Evolutionary conservation across 1,140 invertebrate species (phyloP), one percentile per base, ranked within the genome.

Genomic region (Prorops nasuta): DNA sequence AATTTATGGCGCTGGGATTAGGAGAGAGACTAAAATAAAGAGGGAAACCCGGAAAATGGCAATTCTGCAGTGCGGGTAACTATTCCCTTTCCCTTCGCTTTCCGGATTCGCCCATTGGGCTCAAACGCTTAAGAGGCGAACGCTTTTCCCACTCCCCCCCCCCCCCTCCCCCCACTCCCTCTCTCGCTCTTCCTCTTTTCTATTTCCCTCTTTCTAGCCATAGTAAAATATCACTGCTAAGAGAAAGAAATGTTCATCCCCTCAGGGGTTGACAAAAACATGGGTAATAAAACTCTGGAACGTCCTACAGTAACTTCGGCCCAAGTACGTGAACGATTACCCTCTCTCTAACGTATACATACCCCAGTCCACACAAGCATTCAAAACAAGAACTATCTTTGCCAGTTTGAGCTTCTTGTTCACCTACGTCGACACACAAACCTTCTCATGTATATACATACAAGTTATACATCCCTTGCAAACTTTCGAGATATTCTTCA

Each of bases 1-100:
- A 68, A 69, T 72, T 72, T 70, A 72, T 65, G 58, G 63, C 46
- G 38, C 41, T 61, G 63, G 67, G 66, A 66, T 68, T 66, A 69
- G 58, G 61, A 65, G 66, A 67, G 57, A 60, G 15, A 10, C 40
- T 16, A 57, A 62, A 65, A 65, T 57, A 59, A 43, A 24, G 54
- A 44, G 50, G 34, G 54, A 50, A 37, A 53, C 28, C 10, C 58
- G 63, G 63, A 64, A 69, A 67, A 67, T 66, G 60, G 65, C 66
- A 63, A 72, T 69, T 63, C 61, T 66, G 63, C 67, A 64, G 51
- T 62, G 63, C 62, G 67, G 61, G 45, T 52, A 59, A 68, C 64
- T 65, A 64, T 39, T n/a, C n/a, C 35, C 39, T 32, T 31, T 21
- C 7, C 31, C 18, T 15, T 3, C 36, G 18, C 22, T 28, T 44